Evolutionary conservation across 1,140 invertebrate genomes (phyloP).

Genomic region (Penaeus chinensis): DNA sequence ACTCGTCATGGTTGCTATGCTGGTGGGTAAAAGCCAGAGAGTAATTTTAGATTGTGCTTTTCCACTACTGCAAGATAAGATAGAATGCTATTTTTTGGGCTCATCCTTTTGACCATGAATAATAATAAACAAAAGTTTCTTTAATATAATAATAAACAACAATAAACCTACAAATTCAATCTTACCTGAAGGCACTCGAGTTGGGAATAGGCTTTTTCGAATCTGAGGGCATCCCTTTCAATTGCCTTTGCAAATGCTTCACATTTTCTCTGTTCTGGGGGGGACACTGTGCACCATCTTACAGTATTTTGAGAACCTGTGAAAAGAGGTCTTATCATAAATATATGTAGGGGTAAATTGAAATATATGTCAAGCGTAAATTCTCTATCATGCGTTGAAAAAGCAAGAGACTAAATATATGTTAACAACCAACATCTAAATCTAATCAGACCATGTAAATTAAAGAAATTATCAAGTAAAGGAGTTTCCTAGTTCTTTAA

Average conservation of each 20-base stretch:
- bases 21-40: background rate
- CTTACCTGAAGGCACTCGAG: constrained; percentile 58
- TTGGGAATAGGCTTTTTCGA: constrained; percentile 70
- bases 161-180: background rate
- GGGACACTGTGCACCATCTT: constrained; percentile 83
- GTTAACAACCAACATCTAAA: no score
- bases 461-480: no score
- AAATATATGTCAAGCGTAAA: background rate
- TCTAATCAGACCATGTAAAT: no score
- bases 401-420: no score
- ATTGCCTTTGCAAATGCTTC: constrained; percentile 77
- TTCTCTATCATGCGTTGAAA: background rate
- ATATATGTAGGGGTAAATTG: background rate
- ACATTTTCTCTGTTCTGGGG: constrained; percentile 82
- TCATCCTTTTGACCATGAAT: background rate
- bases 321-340: background rate
- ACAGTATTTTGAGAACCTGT: constrained; percentile 29
- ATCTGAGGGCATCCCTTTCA: constrained; percentile 74
- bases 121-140: background rate
- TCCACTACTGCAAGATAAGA: background rate
- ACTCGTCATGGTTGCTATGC: constrained; percentile 71
- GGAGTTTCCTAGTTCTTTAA: no score
- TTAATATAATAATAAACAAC: no score
- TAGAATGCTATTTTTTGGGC: background rate
- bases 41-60: background rate